phyloP scores from a whole-genome alignment of 1,140 invertebrate genomes.

The Drosophila repletoides region DNA sequence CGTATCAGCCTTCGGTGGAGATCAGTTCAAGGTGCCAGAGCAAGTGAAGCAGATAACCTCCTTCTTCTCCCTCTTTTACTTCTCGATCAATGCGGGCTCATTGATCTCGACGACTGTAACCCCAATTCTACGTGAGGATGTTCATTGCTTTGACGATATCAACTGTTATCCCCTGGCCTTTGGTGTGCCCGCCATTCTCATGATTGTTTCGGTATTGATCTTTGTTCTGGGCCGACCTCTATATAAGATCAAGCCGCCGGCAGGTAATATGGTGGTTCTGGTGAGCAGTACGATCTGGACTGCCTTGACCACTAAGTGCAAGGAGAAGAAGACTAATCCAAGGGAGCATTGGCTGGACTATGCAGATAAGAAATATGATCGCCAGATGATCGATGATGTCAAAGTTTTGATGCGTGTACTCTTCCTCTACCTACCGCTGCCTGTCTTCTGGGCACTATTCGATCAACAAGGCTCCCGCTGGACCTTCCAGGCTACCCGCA shows the following conservation, averaged over 20 bases:
- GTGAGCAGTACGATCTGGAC: slow-evolving; percentile 91
- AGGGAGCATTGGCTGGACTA: slow-evolving; percentile 92
- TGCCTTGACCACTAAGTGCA: slow-evolving; percentile 86
- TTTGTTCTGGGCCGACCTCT: slow-evolving; percentile 90
- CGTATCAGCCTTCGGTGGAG: slow-evolving; percentile 97
- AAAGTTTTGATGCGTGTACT: slow-evolving; percentile 88
- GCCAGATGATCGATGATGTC: slow-evolving; percentile 86
- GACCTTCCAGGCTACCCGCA: slow-evolving; percentile 96
- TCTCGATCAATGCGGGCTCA: slow-evolving; percentile 96
- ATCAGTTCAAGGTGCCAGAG: slow-evolving; percentile 94
- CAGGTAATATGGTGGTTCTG: slow-evolving; percentile 91
- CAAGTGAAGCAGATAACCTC: slow-evolving; percentile 90
- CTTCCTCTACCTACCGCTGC: slow-evolving; percentile 90
- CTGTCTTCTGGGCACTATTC: slow-evolving; percentile 93
- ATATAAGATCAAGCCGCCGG: slow-evolving; percentile 91
- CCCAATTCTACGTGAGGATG: slow-evolving; percentile 91
- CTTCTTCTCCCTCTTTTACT: slow-evolving; percentile 97
- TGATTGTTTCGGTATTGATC: slow-evolving; percentile 91
- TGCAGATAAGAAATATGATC: slow-evolving; percentile 88
- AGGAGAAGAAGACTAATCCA: slow-evolving; percentile 84
- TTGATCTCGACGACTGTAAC: slow-evolving; percentile 95
- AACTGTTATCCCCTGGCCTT: slow-evolving; percentile 96
- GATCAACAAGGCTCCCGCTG: slow-evolving; percentile 95
- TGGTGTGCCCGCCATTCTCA: slow-evolving; percentile 93
- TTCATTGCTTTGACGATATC: slow-evolving; percentile 91